Evolutionary conservation across 2,888 invertebrate genomes (phyloP).

Genomic region (Thumatha senex): DNA sequence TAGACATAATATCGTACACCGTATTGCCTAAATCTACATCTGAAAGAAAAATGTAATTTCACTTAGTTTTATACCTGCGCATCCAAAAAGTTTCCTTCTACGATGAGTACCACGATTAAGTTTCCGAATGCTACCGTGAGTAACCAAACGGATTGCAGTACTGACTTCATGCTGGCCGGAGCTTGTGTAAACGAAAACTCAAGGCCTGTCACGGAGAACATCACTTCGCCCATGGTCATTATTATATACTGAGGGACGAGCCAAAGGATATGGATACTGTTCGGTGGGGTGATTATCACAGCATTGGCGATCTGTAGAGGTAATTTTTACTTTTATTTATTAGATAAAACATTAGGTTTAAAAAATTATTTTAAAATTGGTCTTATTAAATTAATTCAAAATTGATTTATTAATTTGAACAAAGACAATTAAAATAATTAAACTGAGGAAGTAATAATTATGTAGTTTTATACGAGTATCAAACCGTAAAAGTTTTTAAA

Average conservation of each 20-base stretch:
- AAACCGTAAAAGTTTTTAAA: too few relatives aligned
- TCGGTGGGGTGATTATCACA: conserved; percentile 85
- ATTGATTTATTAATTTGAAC: too few relatives aligned
- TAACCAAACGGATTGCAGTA: conserved; percentile 95
- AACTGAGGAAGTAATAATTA: too few relatives aligned
- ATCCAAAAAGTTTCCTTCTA: conserved; percentile 89
- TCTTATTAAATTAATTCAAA: too few relatives aligned
- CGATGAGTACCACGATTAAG: conserved; percentile 94
- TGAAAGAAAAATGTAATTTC: too few relatives aligned
- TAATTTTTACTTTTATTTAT: neutral
- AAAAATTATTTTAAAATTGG: too few relatives aligned
- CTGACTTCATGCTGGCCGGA: conserved; percentile 96
- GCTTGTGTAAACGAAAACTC: conserved; percentile 98
- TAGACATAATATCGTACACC: too few relatives aligned
- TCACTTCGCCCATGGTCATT: conserved; percentile 96
- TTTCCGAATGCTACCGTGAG: conserved; percentile 97
- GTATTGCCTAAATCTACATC: too few relatives aligned
- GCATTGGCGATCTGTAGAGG: conserved; percentile 54
- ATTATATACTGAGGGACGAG: conserved; percentile 96
- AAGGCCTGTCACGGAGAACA: conserved; percentile 97
- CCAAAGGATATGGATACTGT: conserved; percentile 91
- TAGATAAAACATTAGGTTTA: neutral
- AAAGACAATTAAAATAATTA: too few relatives aligned
- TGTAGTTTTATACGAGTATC: too few relatives aligned
- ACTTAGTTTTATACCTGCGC: conserved; percentile 83